Evolutionary conservation across 1,140 invertebrate genomes (phyloP), one percentile per base, ranked within the genome.

Genomic region (Drosophila takahashii): DNA sequence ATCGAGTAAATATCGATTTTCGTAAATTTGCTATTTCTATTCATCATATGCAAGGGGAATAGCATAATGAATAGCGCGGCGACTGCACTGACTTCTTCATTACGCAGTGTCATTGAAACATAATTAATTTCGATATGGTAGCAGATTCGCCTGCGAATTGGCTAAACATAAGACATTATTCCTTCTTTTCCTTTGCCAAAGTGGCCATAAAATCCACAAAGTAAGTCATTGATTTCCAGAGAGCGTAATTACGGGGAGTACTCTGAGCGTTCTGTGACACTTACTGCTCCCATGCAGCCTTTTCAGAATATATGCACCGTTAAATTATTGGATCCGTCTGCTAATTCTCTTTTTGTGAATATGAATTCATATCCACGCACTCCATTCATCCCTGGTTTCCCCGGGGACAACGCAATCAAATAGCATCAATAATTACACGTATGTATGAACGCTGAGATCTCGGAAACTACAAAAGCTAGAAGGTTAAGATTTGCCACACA

Each of bases 31-130:
- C 57, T 29, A 83, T 83, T 75, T 79, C 54, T 83, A 83, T 83
- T 83, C 79, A 83, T 83, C 69, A 79, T 78, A 83, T 83, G 57
- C 81, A 36, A 39, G 36, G 22, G 22, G 39, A 61, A 57, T 32
- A 36, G 11, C 15, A 32, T 65, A 36, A 48, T 48, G 41, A 8
- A 10, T 13, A 7, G 8, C 44, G 18, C 29, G 26, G 6, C 27
- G 34, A 18, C 22, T 72, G 26, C 13, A 39, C 26, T 29, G 34
- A 48, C 41, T 65, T 16, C 18, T 22, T 65, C 32, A 48, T 37
- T 66, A 48, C 42, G 62, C 62, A 65, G 13, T 48, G 62, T 66
- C 62, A 66, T 36, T 65, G 59, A 48, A 27, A 39, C 42, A 48
- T 66, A 66, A 66, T 66, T 66, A 66, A 65, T 65, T 65, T 47